Evolutionary conservation across 2,113 vertebrate genomes (phyloP).

Genomic region (Poicephalus gulielmi): DNA sequence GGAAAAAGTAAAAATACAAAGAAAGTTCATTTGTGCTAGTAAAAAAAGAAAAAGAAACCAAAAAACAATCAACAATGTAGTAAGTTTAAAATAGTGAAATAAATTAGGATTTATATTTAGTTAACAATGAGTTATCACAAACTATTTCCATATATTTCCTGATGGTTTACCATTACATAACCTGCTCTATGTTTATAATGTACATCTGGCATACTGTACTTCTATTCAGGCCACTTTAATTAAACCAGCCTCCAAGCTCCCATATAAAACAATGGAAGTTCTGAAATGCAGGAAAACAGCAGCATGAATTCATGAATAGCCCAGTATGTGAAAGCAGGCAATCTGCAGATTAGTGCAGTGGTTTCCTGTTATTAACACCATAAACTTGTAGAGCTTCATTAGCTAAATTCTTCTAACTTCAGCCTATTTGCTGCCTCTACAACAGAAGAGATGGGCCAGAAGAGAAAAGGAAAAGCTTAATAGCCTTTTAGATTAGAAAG

Average conservation of each 20-base stretch:
- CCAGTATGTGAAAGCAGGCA: slow-evolving; percentile 34
- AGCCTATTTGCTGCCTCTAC: neutral
- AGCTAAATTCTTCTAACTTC: neutral
- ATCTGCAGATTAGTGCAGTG: neutral
- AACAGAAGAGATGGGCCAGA: neutral
- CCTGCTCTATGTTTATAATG: slow-evolving; percentile 72
- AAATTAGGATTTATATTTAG: slow-evolving; percentile 76
- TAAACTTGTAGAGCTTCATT: neutral
- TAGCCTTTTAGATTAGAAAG: neutral
- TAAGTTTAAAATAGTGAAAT: slow-evolving; percentile 72
- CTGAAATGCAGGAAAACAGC: slow-evolving; percentile 50
- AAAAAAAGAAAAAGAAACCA: slow-evolving; percentile 29
- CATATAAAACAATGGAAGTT: slow-evolving; percentile 67
- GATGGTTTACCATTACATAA: slow-evolving; percentile 78
- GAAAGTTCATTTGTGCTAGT: slow-evolving; percentile 68
- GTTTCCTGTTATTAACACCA: slow-evolving; percentile 50
- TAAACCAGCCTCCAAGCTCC: slow-evolving; percentile 77
- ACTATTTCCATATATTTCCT: slow-evolving; percentile 72
- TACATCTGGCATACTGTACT: slow-evolving; percentile 75
- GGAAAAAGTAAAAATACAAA: slow-evolving; percentile 64
- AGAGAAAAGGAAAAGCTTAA: neutral
- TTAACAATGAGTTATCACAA: slow-evolving; percentile 78
- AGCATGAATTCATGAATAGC: slow-evolving; percentile 22
- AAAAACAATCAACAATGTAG: neutral
- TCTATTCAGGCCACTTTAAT: slow-evolving; percentile 79